Evolutionary conservation across 2,113 vertebrate genomes (phyloP).

Genomic region (Sebastes fasciatus): DNA sequence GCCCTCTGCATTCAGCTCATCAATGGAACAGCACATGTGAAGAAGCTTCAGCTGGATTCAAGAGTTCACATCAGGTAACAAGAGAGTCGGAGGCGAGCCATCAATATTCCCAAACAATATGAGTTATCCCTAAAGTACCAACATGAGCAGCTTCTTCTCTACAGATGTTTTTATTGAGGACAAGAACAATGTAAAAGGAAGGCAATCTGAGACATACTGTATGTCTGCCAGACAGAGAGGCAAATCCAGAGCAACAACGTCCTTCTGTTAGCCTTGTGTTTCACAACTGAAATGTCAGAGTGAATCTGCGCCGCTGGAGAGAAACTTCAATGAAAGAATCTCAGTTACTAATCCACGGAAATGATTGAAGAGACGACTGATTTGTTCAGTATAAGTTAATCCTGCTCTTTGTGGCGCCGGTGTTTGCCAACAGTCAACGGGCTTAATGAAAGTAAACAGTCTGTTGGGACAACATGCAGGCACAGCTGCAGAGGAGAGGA

Average conservation of each 20-base stretch:
- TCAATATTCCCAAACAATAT: not conserved
- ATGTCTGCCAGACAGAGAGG: too few relatives aligned
- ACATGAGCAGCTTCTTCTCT: not conserved
- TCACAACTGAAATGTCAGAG: constrained; percentile 50
- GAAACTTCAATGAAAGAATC: constrained; percentile 14
- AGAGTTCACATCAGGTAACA: not conserved
- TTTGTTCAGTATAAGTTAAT: constrained; percentile 29
- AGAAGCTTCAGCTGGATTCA: not conserved
- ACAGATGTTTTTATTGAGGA: not conserved
- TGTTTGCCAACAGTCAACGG: constrained; percentile 20
- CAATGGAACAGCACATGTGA: not conserved
- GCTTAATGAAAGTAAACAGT: constrained; percentile 11
- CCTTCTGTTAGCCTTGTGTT: not conserved
- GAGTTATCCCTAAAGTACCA: constrained; percentile 3
- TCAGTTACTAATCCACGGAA: not conserved
- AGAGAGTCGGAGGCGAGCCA: not conserved
- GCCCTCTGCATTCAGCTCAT: not conserved
- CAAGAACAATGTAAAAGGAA: constrained; percentile 3
- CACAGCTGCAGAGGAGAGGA: constrained; percentile 4
- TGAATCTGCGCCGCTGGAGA: constrained; percentile 9
- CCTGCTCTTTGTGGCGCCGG: not conserved
- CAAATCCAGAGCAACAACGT: not conserved
- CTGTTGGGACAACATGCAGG: not conserved
- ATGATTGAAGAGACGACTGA: not conserved
- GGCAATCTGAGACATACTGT: not conserved